Conservation (phyloP, 2,113 vertebrate species). For the Sinocyclocheilus rhinocerous region DNA sequence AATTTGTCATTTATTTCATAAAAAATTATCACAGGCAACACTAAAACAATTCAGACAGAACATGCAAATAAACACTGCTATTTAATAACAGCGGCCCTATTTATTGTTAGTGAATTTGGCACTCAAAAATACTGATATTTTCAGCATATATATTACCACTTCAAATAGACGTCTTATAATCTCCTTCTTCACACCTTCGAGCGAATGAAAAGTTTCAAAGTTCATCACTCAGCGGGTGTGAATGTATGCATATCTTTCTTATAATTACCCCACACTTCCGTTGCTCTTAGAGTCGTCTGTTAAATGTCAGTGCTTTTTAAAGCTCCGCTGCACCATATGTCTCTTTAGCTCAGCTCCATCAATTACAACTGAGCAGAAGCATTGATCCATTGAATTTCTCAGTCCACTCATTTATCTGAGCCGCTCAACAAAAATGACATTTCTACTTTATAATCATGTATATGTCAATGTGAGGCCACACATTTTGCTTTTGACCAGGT, state of each 20-base stretch:
- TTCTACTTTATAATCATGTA: conserved; percentile 22
- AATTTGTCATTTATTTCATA: neutral
- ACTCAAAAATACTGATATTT: neutral
- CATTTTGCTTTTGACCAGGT: neutral
- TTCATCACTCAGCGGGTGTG: conserved; percentile 6
- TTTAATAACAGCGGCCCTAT: neutral
- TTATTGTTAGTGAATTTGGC: neutral
- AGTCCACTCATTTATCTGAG: conserved; percentile 42
- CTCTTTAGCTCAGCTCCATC: conserved; percentile 47
- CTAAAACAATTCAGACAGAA: neutral
- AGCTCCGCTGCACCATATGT: conserved; percentile 9
- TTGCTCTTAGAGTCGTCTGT: neutral
- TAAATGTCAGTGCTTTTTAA: conserved; percentile 49
- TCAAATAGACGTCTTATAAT: neutral
- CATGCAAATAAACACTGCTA: neutral
- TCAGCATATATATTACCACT: neutral
- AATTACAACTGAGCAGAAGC: conserved; percentile 49
- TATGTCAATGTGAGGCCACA: conserved; percentile 30
- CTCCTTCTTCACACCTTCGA: neutral
- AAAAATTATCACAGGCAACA: neutral
- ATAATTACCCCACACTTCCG: conserved; percentile 11
- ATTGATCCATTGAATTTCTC: conserved; percentile 45
- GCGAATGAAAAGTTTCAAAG: conserved; percentile 14
- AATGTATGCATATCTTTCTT: conserved; percentile 4
- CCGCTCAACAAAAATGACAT: conserved; percentile 28